Base-by-base conservation (phyloP, 2,113 vertebrate species). In the Brachyhypopomus occidentalis region DNA sequence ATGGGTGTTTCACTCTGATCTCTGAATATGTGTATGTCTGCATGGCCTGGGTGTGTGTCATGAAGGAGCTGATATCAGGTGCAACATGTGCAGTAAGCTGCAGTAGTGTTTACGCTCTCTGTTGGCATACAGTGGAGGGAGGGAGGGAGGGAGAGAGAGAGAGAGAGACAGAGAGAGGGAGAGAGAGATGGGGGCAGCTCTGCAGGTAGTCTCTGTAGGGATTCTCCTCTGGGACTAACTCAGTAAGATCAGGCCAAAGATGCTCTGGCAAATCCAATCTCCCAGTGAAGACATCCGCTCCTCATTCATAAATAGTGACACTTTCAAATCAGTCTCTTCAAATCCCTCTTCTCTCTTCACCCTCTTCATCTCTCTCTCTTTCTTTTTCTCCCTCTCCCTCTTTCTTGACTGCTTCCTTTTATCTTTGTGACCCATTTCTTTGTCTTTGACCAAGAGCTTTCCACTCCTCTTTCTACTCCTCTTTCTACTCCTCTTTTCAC, bases 261-360 rank as follows among this genome's bases (percentile, higher is more conserved):
- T 92, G 86, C 90, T 75, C 70, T 85, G 86, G 93, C 95, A 92
- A 85, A 79, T 89, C 92, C 92, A 92, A 94, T 92, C 92, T 87
- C 85, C 90, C 93, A 94, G 97, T 96, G 94, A 95, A 95, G 93
- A 95, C 91, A 91, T 94, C 95, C 94, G 92, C 92, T 95, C 92
- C 93, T 91, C 95, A 96, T 97, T 97, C 96, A 96, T 96, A 98
- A 96, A 95, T 95, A 94, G 92, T 95, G 91, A 90, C 90, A 89
- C 83, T 84, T 72, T 80, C 59, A 84, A 83, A 86, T 87, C 87
- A 88, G 82, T 84, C 87, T 79, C 17, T 84, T 72, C 78, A 78
- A 8, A 83, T 41, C n/a, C 75, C 38, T 8, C 60, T 84, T 75
- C 66, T 5, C 67, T 55, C 48, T 52, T 76, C 55, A 70, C 81